A percentile compares a stretch with the other conserved stretches of the same genome.
Evolutionary conservation across 2,113 vertebrate genomes (phyloP).

Genomic region (Crypturellus undulatus): DNA sequence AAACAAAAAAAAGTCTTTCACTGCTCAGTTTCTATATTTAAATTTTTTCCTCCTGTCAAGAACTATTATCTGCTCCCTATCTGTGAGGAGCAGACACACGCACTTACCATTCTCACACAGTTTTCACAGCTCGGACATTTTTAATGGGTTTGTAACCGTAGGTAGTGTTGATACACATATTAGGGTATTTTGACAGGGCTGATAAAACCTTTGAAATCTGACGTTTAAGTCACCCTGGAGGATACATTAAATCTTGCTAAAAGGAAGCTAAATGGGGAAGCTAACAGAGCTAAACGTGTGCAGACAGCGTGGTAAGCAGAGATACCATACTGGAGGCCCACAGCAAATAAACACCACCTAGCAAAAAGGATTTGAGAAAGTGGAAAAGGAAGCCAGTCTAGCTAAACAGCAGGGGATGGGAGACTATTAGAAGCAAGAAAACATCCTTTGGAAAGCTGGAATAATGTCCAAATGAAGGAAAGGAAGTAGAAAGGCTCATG

Average conservation of each 20-base stretch:
- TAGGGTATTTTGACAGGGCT: conserved; percentile 46
- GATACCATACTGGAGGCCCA: background rate
- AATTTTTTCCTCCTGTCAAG: conserved; percentile 22
- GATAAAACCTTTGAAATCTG: conserved; percentile 40
- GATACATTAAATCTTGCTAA: conserved; percentile 35
- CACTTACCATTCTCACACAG: background rate
- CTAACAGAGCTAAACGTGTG: conserved; percentile 1
- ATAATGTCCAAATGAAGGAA: background rate
- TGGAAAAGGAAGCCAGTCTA: background rate
- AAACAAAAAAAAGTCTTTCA: background rate
- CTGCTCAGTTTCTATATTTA: background rate
- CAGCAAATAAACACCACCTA: background rate
- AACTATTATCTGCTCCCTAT: background rate
- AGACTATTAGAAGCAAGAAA: background rate
- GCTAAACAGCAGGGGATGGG: background rate
- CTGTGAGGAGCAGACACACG: background rate
- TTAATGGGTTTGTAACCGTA: conserved; percentile 51
- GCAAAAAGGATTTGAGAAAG: background rate
- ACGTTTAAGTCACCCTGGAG: conserved; percentile 54
- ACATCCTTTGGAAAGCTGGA: background rate
- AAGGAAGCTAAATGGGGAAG: conserved; percentile 33
- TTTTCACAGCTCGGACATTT: conserved; percentile 32
- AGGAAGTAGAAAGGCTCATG: background rate
- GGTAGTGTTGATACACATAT: conserved; percentile 22
- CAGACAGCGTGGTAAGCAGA: conserved; percentile 4